These are phyloP conservation scores for Pseudochaenichthys georgianus DNA, from an alignment of 2,797 vertebrate species.

Conservation along the genomic window DNA sequence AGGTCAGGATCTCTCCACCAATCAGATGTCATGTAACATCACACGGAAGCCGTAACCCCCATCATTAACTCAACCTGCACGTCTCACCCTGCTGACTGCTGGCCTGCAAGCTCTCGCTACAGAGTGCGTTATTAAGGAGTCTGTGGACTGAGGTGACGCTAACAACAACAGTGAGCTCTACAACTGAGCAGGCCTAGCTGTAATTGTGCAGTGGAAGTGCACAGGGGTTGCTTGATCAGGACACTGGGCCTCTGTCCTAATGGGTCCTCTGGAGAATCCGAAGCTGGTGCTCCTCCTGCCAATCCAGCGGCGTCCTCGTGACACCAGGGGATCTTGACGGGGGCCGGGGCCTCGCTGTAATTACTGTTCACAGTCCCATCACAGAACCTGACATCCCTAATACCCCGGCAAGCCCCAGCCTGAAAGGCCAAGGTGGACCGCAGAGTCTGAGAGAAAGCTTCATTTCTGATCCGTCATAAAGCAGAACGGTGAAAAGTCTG, in stretches of 20 bases:
- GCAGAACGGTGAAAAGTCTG: slow-evolving; percentile 8
- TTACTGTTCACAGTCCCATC: slow-evolving; percentile 70
- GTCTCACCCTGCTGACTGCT: slow-evolving; percentile 52
- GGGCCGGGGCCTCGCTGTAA: slow-evolving; percentile 55
- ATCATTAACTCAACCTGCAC: slow-evolving; percentile 55
- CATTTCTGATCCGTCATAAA: slow-evolving; percentile 45
- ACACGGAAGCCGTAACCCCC: slow-evolving; percentile 45
- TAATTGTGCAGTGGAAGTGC: slow-evolving; percentile 57
- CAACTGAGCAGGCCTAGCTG: slow-evolving; percentile 47
- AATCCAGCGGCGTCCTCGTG: slow-evolving; percentile 62
- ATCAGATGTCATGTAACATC: slow-evolving; percentile 54
- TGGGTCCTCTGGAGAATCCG: slow-evolving; percentile 75
- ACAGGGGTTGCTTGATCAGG: slow-evolving; percentile 63
- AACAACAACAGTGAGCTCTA: slow-evolving; percentile 61
- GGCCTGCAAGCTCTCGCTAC: slow-evolving; percentile 31
- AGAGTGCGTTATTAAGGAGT: slow-evolving; percentile 57
- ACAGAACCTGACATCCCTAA: slow-evolving; percentile 67
- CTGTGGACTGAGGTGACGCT: slow-evolving; percentile 57
- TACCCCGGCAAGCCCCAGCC: slow-evolving; percentile 57
- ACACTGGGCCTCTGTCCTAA: slow-evolving; percentile 66
- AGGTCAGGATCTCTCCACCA: slow-evolving; percentile 50
- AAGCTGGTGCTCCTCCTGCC: slow-evolving; percentile 48
- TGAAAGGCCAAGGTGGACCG: slow-evolving; percentile 49
- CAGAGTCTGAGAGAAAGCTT: slow-evolving; percentile 39
- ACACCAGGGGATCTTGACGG: slow-evolving; percentile 61